Percentiles rank a stretch among this genome's conserved stretches.
phyloP scores from a whole-genome alignment of 2,113 vertebrate species.

The Thoracochromis brauschi region DNA sequence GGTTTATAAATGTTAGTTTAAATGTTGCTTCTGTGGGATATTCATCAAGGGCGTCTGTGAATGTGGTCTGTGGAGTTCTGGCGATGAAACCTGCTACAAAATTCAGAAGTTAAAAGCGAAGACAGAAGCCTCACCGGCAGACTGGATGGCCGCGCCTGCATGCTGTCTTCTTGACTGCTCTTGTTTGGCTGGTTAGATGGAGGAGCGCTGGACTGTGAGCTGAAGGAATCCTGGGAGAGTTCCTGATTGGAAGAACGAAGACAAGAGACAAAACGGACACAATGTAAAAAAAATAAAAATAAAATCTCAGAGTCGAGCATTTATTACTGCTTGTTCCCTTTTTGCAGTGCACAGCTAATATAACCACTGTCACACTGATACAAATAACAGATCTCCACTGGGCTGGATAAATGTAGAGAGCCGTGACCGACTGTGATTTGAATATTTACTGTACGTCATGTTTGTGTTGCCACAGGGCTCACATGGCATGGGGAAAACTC shows the following conservation, averaged over 20 bases:
- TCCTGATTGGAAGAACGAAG: conserved; percentile 70
- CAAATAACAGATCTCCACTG: not conserved
- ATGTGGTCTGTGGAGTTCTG: not conserved
- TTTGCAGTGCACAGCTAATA: not conserved
- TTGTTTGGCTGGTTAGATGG: conserved; percentile 91
- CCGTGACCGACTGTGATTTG: not conserved
- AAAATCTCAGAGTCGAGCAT: not conserved
- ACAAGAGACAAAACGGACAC: not conserved
- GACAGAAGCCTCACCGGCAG: conserved; percentile 84
- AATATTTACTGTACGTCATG: not conserved
- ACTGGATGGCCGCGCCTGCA: conserved; percentile 95
- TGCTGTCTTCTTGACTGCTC: conserved; percentile 87
- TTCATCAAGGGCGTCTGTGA: not conserved
- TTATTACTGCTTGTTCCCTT: not conserved
- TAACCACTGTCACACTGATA: not conserved
- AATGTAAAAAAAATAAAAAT: not conserved
- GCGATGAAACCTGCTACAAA: not conserved
- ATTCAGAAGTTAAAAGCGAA: not conserved
- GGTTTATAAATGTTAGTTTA: not conserved
- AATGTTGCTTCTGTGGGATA: not conserved
- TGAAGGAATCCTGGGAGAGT: conserved; percentile 97
- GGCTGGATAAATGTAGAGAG: not conserved
- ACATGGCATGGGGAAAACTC: not conserved
- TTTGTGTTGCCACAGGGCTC: not conserved
- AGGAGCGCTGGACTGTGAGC: conserved; percentile 91